Evolutionary conservation across 2,113 vertebrate genomes (phyloP), one percentile per base, ranked within the genome.

Genomic region (Daboia siamensis): DNA sequence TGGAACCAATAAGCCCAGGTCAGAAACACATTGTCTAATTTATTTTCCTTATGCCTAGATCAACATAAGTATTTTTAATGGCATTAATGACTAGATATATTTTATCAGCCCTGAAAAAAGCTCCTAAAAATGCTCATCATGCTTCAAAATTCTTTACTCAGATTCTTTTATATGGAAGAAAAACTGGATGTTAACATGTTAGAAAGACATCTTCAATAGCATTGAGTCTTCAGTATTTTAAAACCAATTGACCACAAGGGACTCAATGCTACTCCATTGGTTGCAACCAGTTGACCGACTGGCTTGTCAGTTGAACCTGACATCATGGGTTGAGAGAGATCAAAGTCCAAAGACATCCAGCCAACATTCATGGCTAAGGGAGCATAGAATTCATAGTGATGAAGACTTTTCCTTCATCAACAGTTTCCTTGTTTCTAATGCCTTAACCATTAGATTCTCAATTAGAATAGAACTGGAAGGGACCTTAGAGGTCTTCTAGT

Each of bases 21-120:
- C 88, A 57, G 90, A 94, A 86, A 96, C 84, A 93, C 90, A 90
- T 20, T 48, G 89, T 91, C 92, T 90, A 46, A 97, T 95, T 93
- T 93, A 93, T 97, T 95, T 97, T 94, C 92, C 88, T 96, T 94
- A 90, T 92, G 96, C 93, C 94, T 52, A 0, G 93, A 96, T 97
- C 94, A 74, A 96, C 97, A 89, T 1, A 4, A 86, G 46, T 69
- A 57, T 94, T 96, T n/a, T 96, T 95, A 96, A 96, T 91, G 80
- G 74, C 26, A 95, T 10, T 87, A 91, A 87, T 94, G 90, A 94
- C 92, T 94, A 95, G 92, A 92, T 57, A 89, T 93, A 94, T 95
- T 29, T 93, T 96, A 92, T 4, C 23, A 11, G 11, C 52, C 80
- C 90, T 90, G 95, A 87, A 96, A 93, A 92, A 92, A 93, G 20